Evolutionary conservation across 2,797 vertebrate species (phyloP), one percentile per base, ranked within the genome.

Genomic region (Euphonia xanthogaster): DNA sequence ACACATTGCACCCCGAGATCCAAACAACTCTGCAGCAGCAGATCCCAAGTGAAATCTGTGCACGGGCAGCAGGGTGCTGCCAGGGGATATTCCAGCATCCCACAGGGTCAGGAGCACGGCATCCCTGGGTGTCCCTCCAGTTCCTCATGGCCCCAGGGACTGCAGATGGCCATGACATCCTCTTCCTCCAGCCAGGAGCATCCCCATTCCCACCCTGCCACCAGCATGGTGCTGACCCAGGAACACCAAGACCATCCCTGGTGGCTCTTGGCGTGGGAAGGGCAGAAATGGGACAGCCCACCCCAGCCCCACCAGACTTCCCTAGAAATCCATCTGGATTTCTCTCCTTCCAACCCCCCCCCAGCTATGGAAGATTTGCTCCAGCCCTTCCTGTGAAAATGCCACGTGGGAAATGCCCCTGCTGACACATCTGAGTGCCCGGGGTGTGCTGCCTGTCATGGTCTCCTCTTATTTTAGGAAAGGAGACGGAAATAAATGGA

Each of bases 401-500:
- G 0, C 6, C 55, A 35, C 1, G 10, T 33, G 66, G 77, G 75
- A 53, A 44, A 33, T 2, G 50, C 14, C 83, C 58, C 28, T 5
- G 47, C 54, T 4, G 10, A 24, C 51, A 48, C 33, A 14, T 15
- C 8, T 0, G 4, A 4, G 15, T 31, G 79, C 55, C 76, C 24
- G 0, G 73, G 73, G 17, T 30, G 25, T 9, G 22, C 82, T 61
- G 55, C 68, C 84, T 47, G 91, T 79, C 91, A 75, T 0, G 4
- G 37, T 3, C 40, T 44, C 8, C 0, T 82, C 90, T 94, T 84
- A 71, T 89, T 88, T 86, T 72, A 73, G 66, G 90, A 63, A 92
- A 96, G 84, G 86, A 97, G 92, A 71, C 1, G 27, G 94, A 92
- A 97, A 97, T 95, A 97, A 97, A 97, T 80, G 87, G 86, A 53